These are phyloP conservation scores for Euphonia xanthogaster DNA, from an alignment of 2,797 vertebrate species.

Conservation along the genomic window DNA sequence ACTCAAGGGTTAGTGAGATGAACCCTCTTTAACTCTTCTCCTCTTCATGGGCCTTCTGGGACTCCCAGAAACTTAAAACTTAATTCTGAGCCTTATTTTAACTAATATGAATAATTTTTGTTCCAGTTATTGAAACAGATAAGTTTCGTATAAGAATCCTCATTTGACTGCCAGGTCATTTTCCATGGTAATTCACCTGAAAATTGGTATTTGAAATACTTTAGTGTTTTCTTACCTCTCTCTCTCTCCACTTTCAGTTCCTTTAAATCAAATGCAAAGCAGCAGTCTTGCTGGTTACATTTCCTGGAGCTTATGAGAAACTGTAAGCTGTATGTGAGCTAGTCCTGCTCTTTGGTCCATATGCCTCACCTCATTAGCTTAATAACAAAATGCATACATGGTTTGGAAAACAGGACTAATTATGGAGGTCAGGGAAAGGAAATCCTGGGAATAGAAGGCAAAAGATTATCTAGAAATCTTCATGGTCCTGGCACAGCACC, in stretches of 20 bases:
- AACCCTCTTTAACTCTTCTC: background rate
- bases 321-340: background rate
- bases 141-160: background rate
- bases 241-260: background rate
- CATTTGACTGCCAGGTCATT: constrained; percentile 24
- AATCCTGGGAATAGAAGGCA: background rate
- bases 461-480: background rate
- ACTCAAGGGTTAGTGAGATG: background rate
- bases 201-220: constrained; percentile 26
- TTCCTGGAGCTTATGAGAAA: background rate
- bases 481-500: background rate
- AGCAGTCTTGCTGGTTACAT: background rate
- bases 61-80: background rate
- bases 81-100: background rate
- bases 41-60: background rate
- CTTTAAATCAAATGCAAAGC: background rate
- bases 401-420: background rate
- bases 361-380: background rate
- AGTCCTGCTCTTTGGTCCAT: background rate
- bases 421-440: background rate
- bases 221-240: background rate
- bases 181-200: constrained; percentile 23
- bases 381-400: background rate
- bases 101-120: background rate
- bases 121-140: background rate